Evolutionary conservation across 2,888 invertebrate genomes (phyloP).

Genomic region (Drosophila atripex): DNA sequence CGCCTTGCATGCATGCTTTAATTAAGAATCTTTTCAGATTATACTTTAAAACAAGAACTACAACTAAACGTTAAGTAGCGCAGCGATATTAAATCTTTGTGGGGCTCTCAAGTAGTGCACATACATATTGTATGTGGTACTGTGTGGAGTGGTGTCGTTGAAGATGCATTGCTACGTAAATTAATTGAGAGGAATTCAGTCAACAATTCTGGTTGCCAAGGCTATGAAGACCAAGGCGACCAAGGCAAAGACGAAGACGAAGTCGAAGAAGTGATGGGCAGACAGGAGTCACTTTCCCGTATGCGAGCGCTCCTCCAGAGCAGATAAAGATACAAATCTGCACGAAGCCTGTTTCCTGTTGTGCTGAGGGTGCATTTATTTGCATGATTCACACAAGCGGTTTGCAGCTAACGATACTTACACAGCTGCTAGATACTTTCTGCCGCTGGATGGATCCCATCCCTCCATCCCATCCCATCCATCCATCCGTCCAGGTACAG

Average conservation of each 20-base stretch:
- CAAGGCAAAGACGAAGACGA: slow-evolving; percentile 27
- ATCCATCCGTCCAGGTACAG: slow-evolving; percentile 37
- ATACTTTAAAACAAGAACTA: slow-evolving; percentile 40
- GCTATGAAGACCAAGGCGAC: slow-evolving; percentile 9
- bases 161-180: slow-evolving; percentile 63
- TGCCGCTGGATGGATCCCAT: slow-evolving; percentile 1
- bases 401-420: slow-evolving; percentile 33
- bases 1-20: slow-evolving; percentile 71
- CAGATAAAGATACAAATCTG: slow-evolving; percentile 79
- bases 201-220: slow-evolving; percentile 58
- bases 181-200: slow-evolving; percentile 80
- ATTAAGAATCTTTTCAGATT: slow-evolving; percentile 72
- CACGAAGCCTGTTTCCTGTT: slow-evolving; percentile 79
- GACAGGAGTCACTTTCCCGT: slow-evolving; percentile 66
- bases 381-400: slow-evolving; percentile 75
- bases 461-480: not conserved
- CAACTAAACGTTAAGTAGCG: slow-evolving; percentile 33
- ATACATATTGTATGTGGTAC: slow-evolving; percentile 24
- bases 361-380: slow-evolving; percentile 79
- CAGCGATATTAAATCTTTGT: slow-evolving; percentile 37
- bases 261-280: slow-evolving; percentile 17
- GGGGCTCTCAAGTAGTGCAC: slow-evolving; percentile 56
- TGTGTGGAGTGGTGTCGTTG: slow-evolving; percentile 26
- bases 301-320: slow-evolving; percentile 57
- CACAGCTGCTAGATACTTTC: slow-evolving; percentile 42